Percentiles rank a stretch among this genome's conserved stretches.
Conservation (phyloP, 2,113 vertebrate genomes). For the Mastomys coucha region DNA sequence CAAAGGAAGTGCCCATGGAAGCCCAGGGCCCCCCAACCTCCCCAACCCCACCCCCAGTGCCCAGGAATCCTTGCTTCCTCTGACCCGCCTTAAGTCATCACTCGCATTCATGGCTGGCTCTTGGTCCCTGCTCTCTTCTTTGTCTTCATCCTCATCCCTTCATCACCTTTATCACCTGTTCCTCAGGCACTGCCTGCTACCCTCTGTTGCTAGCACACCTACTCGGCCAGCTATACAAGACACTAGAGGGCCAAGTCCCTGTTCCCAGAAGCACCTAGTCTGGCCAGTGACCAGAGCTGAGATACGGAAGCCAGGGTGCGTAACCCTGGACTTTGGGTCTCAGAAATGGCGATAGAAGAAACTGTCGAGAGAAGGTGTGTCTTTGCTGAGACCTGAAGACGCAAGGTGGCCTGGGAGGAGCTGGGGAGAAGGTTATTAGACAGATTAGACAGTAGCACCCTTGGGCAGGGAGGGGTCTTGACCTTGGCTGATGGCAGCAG, state of each 20-base stretch:
- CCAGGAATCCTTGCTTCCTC: background rate
- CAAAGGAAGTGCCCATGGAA: too few relatives aligned
- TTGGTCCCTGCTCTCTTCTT: background rate
- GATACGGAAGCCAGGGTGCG: background rate
- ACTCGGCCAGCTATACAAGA: background rate
- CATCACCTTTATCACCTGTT: rapidly evolving
- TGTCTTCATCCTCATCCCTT: background rate
- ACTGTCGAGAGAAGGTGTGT: background rate
- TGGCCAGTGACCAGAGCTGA: background rate
- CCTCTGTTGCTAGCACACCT: background rate
- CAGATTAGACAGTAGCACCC: background rate
- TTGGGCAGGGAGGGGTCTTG: background rate
- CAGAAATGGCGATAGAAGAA: too few relatives aligned
- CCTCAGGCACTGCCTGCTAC: background rate
- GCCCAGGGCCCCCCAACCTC: background rate
- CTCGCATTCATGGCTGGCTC: background rate
- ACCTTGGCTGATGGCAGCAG: too few relatives aligned
- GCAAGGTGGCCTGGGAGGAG: rapidly evolving
- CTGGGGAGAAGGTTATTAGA: background rate
- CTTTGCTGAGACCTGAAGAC: background rate
- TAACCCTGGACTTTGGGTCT: background rate
- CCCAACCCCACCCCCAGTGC: too few relatives aligned
- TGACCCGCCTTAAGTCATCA: background rate
- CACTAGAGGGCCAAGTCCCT: background rate
- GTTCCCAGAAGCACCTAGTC: background rate